Conservation (phyloP, 1,140 invertebrate species). For the Magallana gigas region DNA sequence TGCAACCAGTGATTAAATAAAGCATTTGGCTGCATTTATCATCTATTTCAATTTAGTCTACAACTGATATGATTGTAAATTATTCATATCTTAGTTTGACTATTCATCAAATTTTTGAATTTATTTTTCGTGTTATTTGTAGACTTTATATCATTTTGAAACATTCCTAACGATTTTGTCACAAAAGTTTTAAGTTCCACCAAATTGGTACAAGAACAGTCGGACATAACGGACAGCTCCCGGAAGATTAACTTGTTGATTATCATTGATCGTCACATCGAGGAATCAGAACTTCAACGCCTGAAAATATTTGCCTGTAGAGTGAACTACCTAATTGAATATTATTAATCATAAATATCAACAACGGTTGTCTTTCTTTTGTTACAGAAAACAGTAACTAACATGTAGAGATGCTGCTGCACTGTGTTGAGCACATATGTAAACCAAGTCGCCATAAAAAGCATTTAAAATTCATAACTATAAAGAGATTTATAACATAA, state of each 20-base stretch:
- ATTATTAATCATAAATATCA: not conserved
- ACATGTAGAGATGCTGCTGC: too few species aligned
- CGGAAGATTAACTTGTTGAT: not conserved
- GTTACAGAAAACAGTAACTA: too few species aligned
- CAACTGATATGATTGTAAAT: not conserved
- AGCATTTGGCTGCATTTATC: not conserved
- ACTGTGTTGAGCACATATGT: too few species aligned
- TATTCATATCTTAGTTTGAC: not conserved
- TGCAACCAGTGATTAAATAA: too few species aligned
- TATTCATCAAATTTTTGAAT: too few species aligned
- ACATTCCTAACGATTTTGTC: not conserved
- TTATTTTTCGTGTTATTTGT: not conserved
- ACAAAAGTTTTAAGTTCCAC: not conserved
- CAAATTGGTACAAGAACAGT: not conserved
- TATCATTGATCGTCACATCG: not conserved
- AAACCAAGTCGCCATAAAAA: too few species aligned
- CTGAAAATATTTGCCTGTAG: not conserved
- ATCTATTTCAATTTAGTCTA: not conserved
- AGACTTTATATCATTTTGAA: not conserved
- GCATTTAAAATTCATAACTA: too few species aligned
- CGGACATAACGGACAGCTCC: not conserved
- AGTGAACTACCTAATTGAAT: not conserved
- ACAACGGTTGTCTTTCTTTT: not conserved
- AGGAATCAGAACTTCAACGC: not conserved
- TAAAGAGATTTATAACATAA: too few species aligned